Conservation (phyloP, 2,797 vertebrate genomes). For the Chromis chromis region DNA sequence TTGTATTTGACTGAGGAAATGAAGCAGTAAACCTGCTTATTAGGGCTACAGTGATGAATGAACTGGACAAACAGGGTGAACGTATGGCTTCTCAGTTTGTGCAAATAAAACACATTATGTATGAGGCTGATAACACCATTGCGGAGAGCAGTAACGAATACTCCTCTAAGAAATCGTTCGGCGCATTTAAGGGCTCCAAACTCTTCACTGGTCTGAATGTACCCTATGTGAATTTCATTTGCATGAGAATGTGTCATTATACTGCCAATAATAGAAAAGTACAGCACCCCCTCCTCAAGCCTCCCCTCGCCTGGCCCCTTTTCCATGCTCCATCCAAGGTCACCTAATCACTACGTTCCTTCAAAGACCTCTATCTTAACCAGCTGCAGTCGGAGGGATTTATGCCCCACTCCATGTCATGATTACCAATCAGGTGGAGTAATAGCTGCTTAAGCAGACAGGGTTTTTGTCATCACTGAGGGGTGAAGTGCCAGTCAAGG, state of each 20-base stretch:
- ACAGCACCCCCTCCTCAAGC: slow-evolving; percentile 37
- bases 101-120: slow-evolving; percentile 14
- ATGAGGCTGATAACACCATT: background rate
- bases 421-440: slow-evolving; percentile 85
- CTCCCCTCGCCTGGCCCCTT: slow-evolving; percentile 34
- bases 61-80: background rate
- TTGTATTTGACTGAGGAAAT: slow-evolving; percentile 19
- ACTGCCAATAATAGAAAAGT: slow-evolving; percentile 76
- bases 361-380: slow-evolving; percentile 77
- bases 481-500: slow-evolving; percentile 85
- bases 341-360: slow-evolving; percentile 77
- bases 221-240: slow-evolving; percentile 69
- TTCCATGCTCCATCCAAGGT: slow-evolving; percentile 78
- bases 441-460: slow-evolving; percentile 83
- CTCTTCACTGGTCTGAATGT: slow-evolving; percentile 30
- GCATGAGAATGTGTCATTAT: slow-evolving; percentile 81
- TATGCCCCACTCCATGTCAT: slow-evolving; percentile 78
- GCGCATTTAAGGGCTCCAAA: slow-evolving; percentile 24
- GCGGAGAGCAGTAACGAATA: slow-evolving; percentile 12
- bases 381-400: slow-evolving; percentile 77
- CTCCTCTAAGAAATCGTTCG: slow-evolving; percentile 17
- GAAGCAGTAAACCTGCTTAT: background rate
- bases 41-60: background rate
- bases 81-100: slow-evolving; percentile 4
- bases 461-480: slow-evolving; percentile 75